Evolutionary conservation across 2,888 invertebrate genomes (phyloP).

Genomic region (Microchrysa polita): DNA sequence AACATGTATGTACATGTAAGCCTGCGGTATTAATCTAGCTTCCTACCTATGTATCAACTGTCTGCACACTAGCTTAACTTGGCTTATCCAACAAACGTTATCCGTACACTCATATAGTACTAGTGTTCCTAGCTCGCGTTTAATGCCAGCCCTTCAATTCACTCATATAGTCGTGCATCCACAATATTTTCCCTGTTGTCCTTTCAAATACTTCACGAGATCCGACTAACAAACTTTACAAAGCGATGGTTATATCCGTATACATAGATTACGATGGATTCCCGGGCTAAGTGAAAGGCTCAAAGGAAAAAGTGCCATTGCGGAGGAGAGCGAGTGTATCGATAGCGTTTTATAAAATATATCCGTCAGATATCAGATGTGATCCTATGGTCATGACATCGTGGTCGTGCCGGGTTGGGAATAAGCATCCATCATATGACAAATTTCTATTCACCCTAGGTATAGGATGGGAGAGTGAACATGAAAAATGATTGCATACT

Average conservation of each 20-base stretch:
- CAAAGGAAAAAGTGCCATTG: not conserved
- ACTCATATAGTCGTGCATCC: not conserved
- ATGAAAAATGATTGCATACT: not conserved
- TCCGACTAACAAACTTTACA: slow-evolving; percentile 8
- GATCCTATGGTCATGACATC: no score
- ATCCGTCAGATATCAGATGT: no score
- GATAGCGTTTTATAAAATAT: not conserved
- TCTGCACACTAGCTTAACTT: not conserved
- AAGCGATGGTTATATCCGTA: slow-evolving; percentile 6
- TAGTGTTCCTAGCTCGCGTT: not conserved
- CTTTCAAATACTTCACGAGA: not conserved
- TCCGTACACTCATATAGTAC: not conserved
- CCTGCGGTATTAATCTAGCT: not conserved
- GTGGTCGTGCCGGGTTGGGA: no score
- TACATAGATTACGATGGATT: slow-evolving; percentile 7
- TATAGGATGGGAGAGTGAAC: not conserved
- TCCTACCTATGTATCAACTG: no score
- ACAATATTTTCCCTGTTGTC: not conserved
- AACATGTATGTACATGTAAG: not conserved
- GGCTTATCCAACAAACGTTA: not conserved
- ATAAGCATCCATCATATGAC: no score
- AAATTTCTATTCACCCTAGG: not conserved
- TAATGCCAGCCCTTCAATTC: no score
- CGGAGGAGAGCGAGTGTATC: no score
- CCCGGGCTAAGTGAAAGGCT: not conserved